These are phyloP conservation scores for Pygoscelis adeliae DNA, from an alignment of 2,113 vertebrate genomes.

Conservation along the genomic window DNA sequence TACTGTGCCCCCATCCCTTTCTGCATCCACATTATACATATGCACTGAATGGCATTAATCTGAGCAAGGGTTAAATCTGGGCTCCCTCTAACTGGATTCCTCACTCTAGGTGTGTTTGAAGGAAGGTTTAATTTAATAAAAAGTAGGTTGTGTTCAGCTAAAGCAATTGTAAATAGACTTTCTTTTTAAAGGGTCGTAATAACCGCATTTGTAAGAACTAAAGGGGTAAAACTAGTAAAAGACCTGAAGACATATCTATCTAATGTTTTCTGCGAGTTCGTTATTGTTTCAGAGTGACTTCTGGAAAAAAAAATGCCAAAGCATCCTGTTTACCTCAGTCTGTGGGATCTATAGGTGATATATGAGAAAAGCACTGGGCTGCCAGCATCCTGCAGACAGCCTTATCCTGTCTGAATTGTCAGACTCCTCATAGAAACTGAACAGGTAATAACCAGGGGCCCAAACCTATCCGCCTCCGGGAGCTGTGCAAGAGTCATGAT, in stretches of 20 bases:
- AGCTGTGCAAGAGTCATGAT: neutral
- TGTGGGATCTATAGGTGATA: neutral
- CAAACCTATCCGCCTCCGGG: accelerated
- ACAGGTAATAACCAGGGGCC: neutral
- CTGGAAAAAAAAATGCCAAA: neutral
- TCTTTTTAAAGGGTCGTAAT: neutral
- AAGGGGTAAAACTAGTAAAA: neutral
- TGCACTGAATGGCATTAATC: too few species aligned
- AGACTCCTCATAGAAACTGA: accelerated
- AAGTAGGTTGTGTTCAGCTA: neutral
- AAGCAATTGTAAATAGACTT: neutral
- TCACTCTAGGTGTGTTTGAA: neutral
- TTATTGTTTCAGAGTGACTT: neutral
- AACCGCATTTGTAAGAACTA: neutral
- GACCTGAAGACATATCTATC: accelerated
- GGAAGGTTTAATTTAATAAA: neutral
- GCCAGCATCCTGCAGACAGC: neutral
- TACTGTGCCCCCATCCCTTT: neutral
- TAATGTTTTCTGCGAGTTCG: neutral
- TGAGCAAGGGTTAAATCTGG: neutral
- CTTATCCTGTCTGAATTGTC: neutral
- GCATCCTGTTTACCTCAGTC: neutral
- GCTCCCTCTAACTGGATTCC: neutral
- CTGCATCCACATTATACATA: accelerated
- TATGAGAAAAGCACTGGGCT: neutral